Evolutionary conservation across 2,888 invertebrate species (phyloP).

Genomic region (Stegana nigrithorax): DNA sequence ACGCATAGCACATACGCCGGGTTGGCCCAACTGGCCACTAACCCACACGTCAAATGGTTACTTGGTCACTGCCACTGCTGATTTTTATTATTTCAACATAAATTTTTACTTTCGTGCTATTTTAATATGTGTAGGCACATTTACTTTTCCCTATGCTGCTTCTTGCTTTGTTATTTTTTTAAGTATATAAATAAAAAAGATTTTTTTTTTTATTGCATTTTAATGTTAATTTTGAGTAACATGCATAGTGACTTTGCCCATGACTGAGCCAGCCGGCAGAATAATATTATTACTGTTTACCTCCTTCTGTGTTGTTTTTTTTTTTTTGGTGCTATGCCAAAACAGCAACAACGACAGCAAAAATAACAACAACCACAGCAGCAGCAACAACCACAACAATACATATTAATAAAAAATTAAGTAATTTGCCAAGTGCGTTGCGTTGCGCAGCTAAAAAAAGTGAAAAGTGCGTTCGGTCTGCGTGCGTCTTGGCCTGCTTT

Average conservation of each 20-base stretch:
- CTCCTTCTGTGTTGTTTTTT: constrained; percentile 4
- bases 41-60: not conserved
- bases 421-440: not conserved
- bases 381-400: too few species aligned
- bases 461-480: not conserved
- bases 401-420: constrained; percentile 4
- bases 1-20: constrained; percentile 40
- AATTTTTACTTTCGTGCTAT: not conserved
- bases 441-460: too few species aligned
- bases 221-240: constrained; percentile 48
- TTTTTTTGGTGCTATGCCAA: too few species aligned
- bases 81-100: constrained; percentile 11
- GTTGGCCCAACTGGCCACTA: constrained; percentile 7
- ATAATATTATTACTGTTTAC: not conserved
- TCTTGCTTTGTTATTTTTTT: not conserved
- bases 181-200: not conserved
- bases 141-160: not conserved
- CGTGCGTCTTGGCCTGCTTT: too few species aligned
- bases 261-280: not conserved
- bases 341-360: too few species aligned
- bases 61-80: not conserved
- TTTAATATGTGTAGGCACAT: not conserved
- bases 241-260: constrained; percentile 26
- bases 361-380: too few species aligned
- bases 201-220: constrained; percentile 54